These are phyloP conservation scores for Drosophila carrolli DNA, from an alignment of 1,140 invertebrate genomes.

Conservation along the genomic window DNA sequence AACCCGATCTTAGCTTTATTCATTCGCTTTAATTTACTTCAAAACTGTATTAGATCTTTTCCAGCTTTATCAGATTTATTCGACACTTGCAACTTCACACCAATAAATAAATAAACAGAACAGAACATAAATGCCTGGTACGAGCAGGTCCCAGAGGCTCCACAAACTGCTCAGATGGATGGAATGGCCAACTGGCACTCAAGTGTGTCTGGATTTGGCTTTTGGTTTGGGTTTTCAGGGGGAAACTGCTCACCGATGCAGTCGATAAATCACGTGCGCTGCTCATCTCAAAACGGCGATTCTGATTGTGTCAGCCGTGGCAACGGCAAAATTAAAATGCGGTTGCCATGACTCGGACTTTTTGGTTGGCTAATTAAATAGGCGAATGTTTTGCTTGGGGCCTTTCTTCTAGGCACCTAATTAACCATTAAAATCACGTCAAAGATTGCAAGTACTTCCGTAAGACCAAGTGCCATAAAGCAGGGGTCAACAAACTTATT, in stretches of 20 bases:
- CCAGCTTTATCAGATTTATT: background rate
- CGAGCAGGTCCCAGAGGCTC: background rate
- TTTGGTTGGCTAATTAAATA: slow-evolving; percentile 20
- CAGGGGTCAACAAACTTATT: background rate
- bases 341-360: slow-evolving; percentile 19
- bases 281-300: slow-evolving; percentile 25
- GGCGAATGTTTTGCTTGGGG: slow-evolving; percentile 8
- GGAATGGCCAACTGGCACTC: slow-evolving; percentile 31
- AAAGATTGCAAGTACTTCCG: background rate
- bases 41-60: background rate
- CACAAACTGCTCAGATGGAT: slow-evolving; percentile 7
- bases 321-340: slow-evolving; percentile 13
- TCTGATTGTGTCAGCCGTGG: slow-evolving; percentile 5
- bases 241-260: slow-evolving; percentile 23
- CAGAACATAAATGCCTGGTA: slow-evolving; percentile 5
- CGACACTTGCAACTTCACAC: slow-evolving; percentile 3
- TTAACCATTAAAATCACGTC: slow-evolving; percentile 11
- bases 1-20: background rate
- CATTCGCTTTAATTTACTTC: background rate
- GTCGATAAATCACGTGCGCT: slow-evolving; percentile 45
- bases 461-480: background rate
- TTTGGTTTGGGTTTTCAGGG: slow-evolving; percentile 7
- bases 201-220: slow-evolving; percentile 20
- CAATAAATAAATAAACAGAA: slow-evolving; percentile 29
- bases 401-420: slow-evolving; percentile 7